phyloP scores from a whole-genome alignment of 1,140 invertebrate species.

The Phenacoccus solenopsis region DNA sequence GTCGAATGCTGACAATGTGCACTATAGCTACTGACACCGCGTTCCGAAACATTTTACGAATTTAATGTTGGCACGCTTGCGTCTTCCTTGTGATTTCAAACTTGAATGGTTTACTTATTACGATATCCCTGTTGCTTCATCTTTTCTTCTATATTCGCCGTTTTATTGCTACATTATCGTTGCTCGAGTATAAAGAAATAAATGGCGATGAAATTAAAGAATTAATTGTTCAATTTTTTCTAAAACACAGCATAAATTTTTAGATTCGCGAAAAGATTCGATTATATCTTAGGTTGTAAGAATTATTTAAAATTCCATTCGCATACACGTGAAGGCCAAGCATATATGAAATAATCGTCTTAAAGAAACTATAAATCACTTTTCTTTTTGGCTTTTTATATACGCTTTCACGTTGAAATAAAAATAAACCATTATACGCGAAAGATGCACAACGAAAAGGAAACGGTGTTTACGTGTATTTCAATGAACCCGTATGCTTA shows the following conservation, averaged over 20 bases:
- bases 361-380: neutral
- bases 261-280: neutral
- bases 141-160: neutral
- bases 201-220: neutral
- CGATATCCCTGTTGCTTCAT: neutral
- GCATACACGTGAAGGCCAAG: neutral
- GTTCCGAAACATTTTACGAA: neutral
- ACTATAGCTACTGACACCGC: neutral
- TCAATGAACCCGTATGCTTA: neutral
- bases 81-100: neutral
- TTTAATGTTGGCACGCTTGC: slow-evolving; percentile 1
- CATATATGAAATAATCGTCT: slow-evolving; percentile 2
- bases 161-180: neutral
- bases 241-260: too few relatives aligned
- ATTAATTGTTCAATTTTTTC: neutral
- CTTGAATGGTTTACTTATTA: neutral
- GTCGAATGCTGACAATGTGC: neutral
- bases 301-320: neutral
- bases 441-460: neutral
- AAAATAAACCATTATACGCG: neutral
- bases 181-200: neutral
- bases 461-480: neutral
- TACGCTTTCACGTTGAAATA: neutral
- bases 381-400: neutral
- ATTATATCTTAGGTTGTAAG: neutral